Conservation (phyloP, 2,113 vertebrate species). For the Edolisoma coerulescens region DNA sequence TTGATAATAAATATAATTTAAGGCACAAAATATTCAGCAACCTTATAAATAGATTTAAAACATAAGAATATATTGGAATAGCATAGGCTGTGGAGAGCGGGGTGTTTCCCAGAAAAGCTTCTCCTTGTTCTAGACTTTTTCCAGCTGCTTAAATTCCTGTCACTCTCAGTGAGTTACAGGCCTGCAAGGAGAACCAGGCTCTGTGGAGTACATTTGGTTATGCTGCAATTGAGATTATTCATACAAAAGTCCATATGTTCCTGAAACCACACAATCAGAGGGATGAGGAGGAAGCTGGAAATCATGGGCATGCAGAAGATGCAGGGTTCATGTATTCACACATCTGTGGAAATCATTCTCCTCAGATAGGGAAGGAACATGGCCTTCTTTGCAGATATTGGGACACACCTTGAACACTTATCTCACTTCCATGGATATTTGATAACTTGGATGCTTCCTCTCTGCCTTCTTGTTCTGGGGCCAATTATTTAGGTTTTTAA, state of each 20-base stretch:
- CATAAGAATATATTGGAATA: conserved; percentile 8
- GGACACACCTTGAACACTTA: background rate
- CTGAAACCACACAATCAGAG: background rate
- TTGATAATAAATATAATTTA: conserved; percentile 63
- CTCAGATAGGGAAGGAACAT: background rate
- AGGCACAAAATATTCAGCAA: conserved; percentile 45
- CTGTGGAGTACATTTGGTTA: background rate
- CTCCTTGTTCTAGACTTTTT: background rate
- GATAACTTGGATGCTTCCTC: background rate
- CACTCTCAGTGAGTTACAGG: background rate
- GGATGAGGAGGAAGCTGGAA: background rate
- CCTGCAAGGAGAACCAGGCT: background rate
- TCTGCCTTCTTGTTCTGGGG: background rate
- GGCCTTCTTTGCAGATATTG: background rate
- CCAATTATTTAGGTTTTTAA: background rate
- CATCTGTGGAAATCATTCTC: background rate
- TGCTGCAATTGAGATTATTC: background rate
- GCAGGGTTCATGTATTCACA: background rate
- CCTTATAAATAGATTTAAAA: conserved; percentile 55
- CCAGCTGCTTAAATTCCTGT: background rate
- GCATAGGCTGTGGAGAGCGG: background rate
- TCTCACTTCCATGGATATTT: background rate
- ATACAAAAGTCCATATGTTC: background rate
- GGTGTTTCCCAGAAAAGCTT: background rate
- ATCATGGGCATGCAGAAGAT: background rate